Evolutionary conservation across 2,888 invertebrate species (phyloP), one percentile per base, ranked within the genome.

Genomic region (Agrotis exclamationis): DNA sequence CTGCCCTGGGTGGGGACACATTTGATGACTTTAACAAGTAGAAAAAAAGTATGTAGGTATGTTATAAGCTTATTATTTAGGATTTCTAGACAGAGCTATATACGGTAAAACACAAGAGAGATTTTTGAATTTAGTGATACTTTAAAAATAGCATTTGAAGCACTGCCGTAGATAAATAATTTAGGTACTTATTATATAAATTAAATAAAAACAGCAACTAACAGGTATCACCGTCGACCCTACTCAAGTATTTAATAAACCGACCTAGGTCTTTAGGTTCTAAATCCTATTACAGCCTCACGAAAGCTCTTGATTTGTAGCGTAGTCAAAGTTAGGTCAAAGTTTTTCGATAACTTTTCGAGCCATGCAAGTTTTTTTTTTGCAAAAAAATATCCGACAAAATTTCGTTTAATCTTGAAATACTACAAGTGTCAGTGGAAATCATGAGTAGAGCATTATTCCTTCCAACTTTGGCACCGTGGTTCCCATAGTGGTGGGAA

Each of bases 221-320:
- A 33, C 18, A 20, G 22, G 11, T 16, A 33, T 48, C n/a, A 18
- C 54, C 13, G 64, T 58, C 47, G 48, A 79, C 80, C 79, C 63
- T 62, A 58, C 79, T 74, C 58, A 79, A 72, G 63, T 73, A 79
- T 66, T 79, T 6, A 73, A 66, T 18, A 62, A 45, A 71, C 65
- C 20, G 16, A 20, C 50, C 16, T 3, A 63, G 60, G 58, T 48
- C 51, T 59, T 57, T 57, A 33, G 24, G 47, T 48, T 2, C 45
- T 47, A 65, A 65, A 77, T 69, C 54, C 66, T 76, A 18, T 57
- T 76, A 57, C 13, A 65, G 39, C 56, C 69, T 39, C 4, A 33
- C 33, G 22, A 50, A 82, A 82, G 51, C 59, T 24, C 60, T 76
- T 66, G 63, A 81, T 81, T 81, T 68, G 48, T 57, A 24, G 50